Conservation (phyloP, 53 echinoderm and acorn worm genomes). For the Paelopatides confundens region DNA sequence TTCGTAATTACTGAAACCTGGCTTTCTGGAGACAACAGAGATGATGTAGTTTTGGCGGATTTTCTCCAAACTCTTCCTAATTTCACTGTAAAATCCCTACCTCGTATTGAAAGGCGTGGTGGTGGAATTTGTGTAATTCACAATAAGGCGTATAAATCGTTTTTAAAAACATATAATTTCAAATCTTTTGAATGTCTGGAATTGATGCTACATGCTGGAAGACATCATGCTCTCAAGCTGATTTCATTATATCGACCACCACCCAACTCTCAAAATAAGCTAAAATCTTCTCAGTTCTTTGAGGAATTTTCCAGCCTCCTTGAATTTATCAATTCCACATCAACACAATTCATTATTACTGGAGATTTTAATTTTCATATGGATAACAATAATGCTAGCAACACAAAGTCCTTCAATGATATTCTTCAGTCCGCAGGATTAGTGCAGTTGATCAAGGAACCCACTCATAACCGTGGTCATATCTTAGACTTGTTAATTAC, state of each 20-base stretch:
- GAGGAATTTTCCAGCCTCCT: conserved; percentile 10
- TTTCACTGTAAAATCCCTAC: conserved; percentile 25
- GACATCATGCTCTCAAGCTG: neutral
- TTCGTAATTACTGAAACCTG: conserved; percentile 47
- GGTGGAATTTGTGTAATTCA: conserved; percentile 36
- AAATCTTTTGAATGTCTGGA: conserved; percentile 18
- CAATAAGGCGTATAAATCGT: neutral
- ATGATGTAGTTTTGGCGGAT: conserved; percentile 13
- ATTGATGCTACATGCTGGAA: neutral
- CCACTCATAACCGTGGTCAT: conserved; percentile 8
- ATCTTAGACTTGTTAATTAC: conserved; percentile 13
- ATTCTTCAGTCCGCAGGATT: neutral
- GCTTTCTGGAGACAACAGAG: conserved; percentile 14
- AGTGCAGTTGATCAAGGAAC: neutral
- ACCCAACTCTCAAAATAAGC: neutral
- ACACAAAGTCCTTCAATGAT: neutral
- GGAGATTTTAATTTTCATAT: conserved; percentile 26
- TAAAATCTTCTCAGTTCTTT: neutral
- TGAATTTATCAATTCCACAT: neutral
- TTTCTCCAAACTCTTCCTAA: conserved; percentile 10
- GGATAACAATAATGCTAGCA: neutral
- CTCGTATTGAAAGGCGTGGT: conserved; percentile 17
- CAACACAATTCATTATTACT: neutral
- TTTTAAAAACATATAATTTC: neutral
- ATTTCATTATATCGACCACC: neutral